Conservation (phyloP, 2,113 vertebrate species). For the Oreochromis niloticus region DNA sequence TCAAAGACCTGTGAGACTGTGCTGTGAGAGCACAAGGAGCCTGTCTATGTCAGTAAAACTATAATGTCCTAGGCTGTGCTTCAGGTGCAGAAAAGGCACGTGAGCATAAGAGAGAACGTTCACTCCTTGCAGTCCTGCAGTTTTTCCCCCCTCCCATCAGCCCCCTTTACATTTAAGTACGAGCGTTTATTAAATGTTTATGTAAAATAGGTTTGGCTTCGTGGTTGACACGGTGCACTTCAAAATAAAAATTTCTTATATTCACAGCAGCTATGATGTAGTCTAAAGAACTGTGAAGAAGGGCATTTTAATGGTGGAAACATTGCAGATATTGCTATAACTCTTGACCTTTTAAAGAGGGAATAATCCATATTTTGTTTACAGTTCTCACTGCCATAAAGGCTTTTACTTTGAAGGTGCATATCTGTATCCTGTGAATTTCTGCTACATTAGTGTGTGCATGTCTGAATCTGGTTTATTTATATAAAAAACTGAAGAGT, state of each 20-base stretch:
- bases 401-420: not conserved
- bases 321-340: not conserved
- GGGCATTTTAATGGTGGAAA: not conserved
- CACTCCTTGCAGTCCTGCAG: not conserved
- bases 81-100: not conserved
- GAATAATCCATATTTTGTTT: not conserved
- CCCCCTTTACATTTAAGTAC: too few relatives aligned
- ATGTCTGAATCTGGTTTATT: not conserved
- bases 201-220: not conserved
- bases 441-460: not conserved
- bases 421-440: not conserved
- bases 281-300: not conserved
- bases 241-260: not conserved
- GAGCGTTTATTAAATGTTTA: too few relatives aligned
- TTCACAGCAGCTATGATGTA: not conserved
- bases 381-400: not conserved
- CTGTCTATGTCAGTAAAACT: not conserved
- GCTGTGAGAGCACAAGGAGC: not conserved
- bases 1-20: conserved; percentile 65
- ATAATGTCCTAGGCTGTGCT: not conserved
- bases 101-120: accelerated
- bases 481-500: not conserved
- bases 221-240: not conserved
- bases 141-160: too few relatives aligned
- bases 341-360: not conserved